phyloP scores from a whole-genome alignment of 2,888 invertebrate species.

The Lithophane socia region DNA sequence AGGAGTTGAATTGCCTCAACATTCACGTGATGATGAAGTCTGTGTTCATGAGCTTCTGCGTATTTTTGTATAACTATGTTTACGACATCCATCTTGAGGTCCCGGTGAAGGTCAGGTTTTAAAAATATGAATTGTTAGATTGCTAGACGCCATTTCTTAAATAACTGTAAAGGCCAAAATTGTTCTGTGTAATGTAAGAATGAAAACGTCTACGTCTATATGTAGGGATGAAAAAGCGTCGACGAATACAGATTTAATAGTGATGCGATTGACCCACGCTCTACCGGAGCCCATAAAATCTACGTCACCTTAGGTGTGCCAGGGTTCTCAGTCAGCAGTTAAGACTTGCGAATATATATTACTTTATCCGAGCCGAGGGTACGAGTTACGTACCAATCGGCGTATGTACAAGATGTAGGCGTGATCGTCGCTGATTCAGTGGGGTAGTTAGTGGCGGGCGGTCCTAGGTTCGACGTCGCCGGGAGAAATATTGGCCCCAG shows the following conservation, averaged over 20 bases:
- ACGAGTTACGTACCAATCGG: slow-evolving; percentile 87
- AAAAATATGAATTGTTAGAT: background rate
- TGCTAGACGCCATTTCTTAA: background rate
- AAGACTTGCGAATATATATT: slow-evolving; percentile 83
- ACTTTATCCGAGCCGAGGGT: slow-evolving; percentile 85
- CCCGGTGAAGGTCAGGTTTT: no score
- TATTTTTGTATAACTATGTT: no score
- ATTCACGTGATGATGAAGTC: no score
- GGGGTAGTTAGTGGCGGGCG: slow-evolving; percentile 89
- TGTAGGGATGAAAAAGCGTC: slow-evolving; percentile 36
- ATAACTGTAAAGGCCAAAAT: background rate
- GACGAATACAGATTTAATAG: slow-evolving; percentile 50
- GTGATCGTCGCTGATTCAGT: slow-evolving; percentile 90
- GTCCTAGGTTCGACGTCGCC: slow-evolving; percentile 87
- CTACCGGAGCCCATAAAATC: slow-evolving; percentile 63
- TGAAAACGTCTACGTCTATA: slow-evolving; percentile 10
- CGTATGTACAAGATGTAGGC: slow-evolving; percentile 90
- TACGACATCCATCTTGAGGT: no score
- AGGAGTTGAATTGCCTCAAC: no score
- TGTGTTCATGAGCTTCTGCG: no score
- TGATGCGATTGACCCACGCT: slow-evolving; percentile 61
- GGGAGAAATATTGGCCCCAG: slow-evolving; percentile 88
- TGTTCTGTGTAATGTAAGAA: slow-evolving; percentile 7
- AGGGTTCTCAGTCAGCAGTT: slow-evolving; percentile 82
- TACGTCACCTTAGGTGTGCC: slow-evolving; percentile 69